These are phyloP conservation scores for Drosophila prolongata DNA, from an alignment of 2,888 invertebrate species.

Conservation along the genomic window DNA sequence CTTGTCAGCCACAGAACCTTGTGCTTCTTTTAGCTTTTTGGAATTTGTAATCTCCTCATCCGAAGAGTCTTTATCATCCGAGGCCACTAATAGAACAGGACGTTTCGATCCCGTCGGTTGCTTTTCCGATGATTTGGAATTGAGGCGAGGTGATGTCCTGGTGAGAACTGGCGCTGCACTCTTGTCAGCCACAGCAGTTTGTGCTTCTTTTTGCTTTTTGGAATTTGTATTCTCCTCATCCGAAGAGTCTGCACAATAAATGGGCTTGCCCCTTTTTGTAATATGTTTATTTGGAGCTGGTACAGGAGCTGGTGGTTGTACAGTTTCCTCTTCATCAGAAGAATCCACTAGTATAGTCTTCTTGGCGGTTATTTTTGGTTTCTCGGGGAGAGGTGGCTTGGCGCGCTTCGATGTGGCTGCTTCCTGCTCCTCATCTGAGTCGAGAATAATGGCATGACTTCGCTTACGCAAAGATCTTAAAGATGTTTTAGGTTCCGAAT, in stretches of 20 bases:
- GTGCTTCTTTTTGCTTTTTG: not conserved
- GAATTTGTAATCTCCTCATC: not conserved
- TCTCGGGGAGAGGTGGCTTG: not conserved
- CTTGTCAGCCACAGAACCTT: not conserved
- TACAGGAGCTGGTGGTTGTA: not conserved
- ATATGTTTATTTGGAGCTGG: conserved; percentile 6
- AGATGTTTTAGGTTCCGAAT: not conserved
- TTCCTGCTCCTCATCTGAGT: conserved; percentile 54
- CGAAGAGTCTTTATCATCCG: conserved; percentile 19
- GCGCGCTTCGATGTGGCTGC: not conserved
- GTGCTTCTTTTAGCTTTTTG: not conserved
- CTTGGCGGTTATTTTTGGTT: not conserved
- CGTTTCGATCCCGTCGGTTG: not conserved
- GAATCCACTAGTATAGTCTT: conserved; percentile 29
- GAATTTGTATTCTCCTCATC: conserved; percentile 43
- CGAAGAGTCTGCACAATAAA: conserved; percentile 48
- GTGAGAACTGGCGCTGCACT: not conserved
- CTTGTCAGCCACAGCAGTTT: not conserved
- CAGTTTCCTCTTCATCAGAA: conserved; percentile 40
- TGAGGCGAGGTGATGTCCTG: conserved; percentile 45
- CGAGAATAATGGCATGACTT: conserved; percentile 39
- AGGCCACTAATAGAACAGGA: not conserved
- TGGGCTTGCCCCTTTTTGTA: not conserved
- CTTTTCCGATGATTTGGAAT: not conserved
- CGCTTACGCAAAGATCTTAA: conserved; percentile 13